Conservation (phyloP, 2,888 invertebrate species). For the Phortica magna region DNA sequence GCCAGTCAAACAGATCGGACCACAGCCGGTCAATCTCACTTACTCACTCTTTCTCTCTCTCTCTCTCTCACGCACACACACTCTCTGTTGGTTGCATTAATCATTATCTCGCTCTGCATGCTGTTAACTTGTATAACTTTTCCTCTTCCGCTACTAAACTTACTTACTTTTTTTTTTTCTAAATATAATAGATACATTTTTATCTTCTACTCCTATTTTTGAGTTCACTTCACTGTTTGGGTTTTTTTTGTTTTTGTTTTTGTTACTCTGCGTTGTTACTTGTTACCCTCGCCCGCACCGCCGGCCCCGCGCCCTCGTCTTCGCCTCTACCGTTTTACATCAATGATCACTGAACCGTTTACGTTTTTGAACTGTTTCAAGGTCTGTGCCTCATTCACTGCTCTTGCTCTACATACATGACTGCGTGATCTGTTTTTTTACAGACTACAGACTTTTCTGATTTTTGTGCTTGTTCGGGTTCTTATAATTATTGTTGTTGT, state of each 20-base stretch:
- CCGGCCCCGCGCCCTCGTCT: constrained; percentile 54
- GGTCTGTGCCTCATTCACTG: constrained; percentile 65
- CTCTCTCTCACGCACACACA: not conserved
- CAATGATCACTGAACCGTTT: constrained; percentile 78
- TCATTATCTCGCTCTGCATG: not conserved
- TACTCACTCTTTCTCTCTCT: constrained; percentile 13
- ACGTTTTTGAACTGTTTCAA: constrained; percentile 78
- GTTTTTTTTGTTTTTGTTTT: too few species aligned
- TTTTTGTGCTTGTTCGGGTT: too few species aligned
- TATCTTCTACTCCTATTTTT: not conserved
- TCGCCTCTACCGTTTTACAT: constrained; percentile 66
- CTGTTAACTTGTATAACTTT: not conserved
- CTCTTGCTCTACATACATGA: not conserved
- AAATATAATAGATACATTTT: too few species aligned
- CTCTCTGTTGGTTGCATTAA: not conserved
- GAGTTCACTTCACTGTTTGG: not conserved
- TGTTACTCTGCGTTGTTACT: not conserved
- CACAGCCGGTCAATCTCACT: not conserved
- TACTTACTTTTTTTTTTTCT: too few species aligned
- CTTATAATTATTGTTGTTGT: too few species aligned
- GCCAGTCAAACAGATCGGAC: constrained; percentile 10
- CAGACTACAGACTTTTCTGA: too few species aligned
- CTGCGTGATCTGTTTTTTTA: too few species aligned
- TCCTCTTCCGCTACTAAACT: not conserved
- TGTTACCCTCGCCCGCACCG: not conserved